Base-by-base conservation (phyloP, 2,797 vertebrate genomes). In the Sebastes vulpes region DNA sequence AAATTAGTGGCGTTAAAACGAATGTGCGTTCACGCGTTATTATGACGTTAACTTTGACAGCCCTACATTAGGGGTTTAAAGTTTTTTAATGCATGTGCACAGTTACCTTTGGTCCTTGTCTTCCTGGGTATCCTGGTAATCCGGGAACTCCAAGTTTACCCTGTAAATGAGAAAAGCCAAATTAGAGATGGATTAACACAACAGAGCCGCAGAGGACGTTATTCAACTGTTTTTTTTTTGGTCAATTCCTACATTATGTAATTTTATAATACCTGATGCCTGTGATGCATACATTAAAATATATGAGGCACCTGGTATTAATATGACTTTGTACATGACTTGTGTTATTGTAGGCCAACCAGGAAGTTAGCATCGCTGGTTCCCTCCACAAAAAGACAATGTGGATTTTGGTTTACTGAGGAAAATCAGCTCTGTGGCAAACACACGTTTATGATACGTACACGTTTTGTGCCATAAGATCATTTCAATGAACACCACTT, bases 91-190 rank as follows among this genome's bases (percentile, higher is more conserved):
- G 16, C 26, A 48, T 14, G 9, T 3, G 14, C 9, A 4, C 11
- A 76, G 18, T 86, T 96, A 98, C 99, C 97, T 99, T 99, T 6
- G 97, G 98, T 56, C 99, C 99, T 94, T 98, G 98, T 94, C 98
- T 96, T 95, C 98, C 99, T 2, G 98, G 99, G 81, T 99, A 99
- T 57, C 99, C 98, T 0, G 98, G 99, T 81, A 99, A 91, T 48
- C 99, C 99, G 1, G 98, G 98, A 75, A 99, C 98, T 6, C 99
- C 99, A 0, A 99, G 98, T 85, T 99, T 99, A 69, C 98, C 99
- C 99, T 99, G 91, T 5, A 58, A 91, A 32, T 65, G 65, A 93
- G 7, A 77, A 56, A 75, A 81, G 21, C 10, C 21, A 63, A 2
- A 58, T 28, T 5, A 18, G 54, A 57, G 54, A 54, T 23, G 12